Evolutionary conservation across 1,140 invertebrate genomes (phyloP), one percentile per base, ranked within the genome.

Genomic region (Drosophila saltans): DNA sequence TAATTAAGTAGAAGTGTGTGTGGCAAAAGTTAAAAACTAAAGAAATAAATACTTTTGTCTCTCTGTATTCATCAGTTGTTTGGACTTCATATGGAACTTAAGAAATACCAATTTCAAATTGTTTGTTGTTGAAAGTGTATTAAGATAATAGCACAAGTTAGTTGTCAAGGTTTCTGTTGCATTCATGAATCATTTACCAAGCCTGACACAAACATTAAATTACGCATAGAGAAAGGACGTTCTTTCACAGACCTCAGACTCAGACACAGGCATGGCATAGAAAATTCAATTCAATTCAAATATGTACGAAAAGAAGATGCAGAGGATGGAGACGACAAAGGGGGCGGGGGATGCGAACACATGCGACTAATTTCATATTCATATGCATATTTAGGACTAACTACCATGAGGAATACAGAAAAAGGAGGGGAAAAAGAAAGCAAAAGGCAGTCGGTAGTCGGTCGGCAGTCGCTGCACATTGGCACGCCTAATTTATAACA

Each of bases 361-460:
- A 81, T 86, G 82, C 79, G 82, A 86, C 82, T 85, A 85, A 85
- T 85, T 85, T 85, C 78, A 85, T 85, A 85, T 85, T 85, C 82
- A 85, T 85, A 85, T 85, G 82, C 82, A 85, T 85, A 85, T 86
- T 85, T 86, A 82, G 82, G 45, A 86, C 81, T 80, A 84, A 84
- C 72, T 84, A 77, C 76, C 72, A 68, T 56, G n/a, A 59, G 24
- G 30, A 52, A 30, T 16, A 52, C 30, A 33, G 45, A 10, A 39
- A 10, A 39, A 16, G 16, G 16, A 16, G 16, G 16, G 9, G 36
- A 21, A 61, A 68, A 24, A 58, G 52, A 77, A 74, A 57, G 52
- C 69, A 77, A 80, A 73, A 69, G 73, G 71, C 71, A 71, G 75
- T 16, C 43, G 33, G 33, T 36, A 36, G 33, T 36, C 28, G 55